Evolutionary conservation across 2,888 invertebrate genomes (phyloP), one percentile per base, ranked within the genome.

Genomic region (Caenorhabditis drosophilae): DNA sequence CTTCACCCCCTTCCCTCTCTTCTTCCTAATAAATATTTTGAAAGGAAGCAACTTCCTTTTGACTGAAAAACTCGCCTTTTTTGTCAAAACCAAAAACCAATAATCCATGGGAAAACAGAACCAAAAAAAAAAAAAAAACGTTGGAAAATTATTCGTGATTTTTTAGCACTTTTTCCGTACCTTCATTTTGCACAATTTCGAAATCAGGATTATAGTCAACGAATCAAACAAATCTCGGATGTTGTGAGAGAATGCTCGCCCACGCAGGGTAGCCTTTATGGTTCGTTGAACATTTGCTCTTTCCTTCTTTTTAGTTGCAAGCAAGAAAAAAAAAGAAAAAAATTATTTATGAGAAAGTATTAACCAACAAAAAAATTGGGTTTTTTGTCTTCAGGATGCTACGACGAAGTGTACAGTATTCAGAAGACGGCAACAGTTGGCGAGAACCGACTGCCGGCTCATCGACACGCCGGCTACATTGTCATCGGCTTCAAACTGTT

Each of bases 91-190:
- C n/a, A n/a, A n/a, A n/a, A n/a, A n/a, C n/a, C n/a, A n/a, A n/a
- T n/a, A n/a, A n/a, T n/a, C n/a, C n/a, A n/a, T n/a, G n/a, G n/a
- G n/a, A n/a, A n/a, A n/a, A n/a, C n/a, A n/a, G n/a, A n/a, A n/a
- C n/a, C n/a, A n/a, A n/a, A n/a, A n/a, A n/a, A n/a, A n/a, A n/a
- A n/a, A n/a, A n/a, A n/a, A n/a, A n/a, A n/a, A n/a, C n/a, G n/a
- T n/a, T n/a, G n/a, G n/a, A n/a, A n/a, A n/a, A n/a, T n/a, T n/a
- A n/a, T n/a, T n/a, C n/a, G n/a, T n/a, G n/a, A n/a, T 36, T 45
- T 74, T 78, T 61, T 55, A 80, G 80, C 80, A n/a, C 69, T 78
- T 49, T 81, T 77, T 55, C 71, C 79, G 2, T 80, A 76, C 59
- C 71, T 80, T 27, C 78, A 80, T 45, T 78, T 75, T 46, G 75